These are phyloP conservation scores for Anser brachyrhynchus DNA, from an alignment of 2,113 vertebrate species.

Conservation along the genomic window DNA sequence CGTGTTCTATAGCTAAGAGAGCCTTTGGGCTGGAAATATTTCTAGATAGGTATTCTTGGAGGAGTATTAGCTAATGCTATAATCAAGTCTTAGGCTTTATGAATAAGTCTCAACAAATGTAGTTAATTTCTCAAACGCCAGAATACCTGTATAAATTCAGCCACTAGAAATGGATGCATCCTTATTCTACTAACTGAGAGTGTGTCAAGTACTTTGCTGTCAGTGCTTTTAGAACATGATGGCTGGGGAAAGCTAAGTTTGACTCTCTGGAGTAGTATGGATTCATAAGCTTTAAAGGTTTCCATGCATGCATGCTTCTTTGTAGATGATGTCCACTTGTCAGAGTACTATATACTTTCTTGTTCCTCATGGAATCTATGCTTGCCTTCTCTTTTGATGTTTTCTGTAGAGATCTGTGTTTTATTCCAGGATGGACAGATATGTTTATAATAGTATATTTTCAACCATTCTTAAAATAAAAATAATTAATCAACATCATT, in stretches of 20 bases:
- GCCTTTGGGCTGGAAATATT: background rate
- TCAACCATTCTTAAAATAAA: background rate
- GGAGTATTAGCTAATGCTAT: background rate
- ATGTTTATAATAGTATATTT: background rate
- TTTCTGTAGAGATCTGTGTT: background rate
- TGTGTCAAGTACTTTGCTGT: background rate
- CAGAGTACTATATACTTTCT: background rate
- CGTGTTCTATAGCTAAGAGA: background rate
- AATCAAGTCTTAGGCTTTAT: background rate
- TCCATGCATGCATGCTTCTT: background rate
- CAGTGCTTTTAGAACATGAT: background rate
- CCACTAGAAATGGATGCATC: background rate
- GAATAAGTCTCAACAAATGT: background rate
- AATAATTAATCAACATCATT: background rate
- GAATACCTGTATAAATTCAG: background rate
- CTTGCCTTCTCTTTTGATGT: background rate
- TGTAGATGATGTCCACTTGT: background rate
- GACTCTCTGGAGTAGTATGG: background rate
- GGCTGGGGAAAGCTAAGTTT: background rate
- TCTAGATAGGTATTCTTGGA: background rate
- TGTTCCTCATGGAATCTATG: background rate
- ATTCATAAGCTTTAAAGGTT: background rate
- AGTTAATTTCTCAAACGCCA: background rate
- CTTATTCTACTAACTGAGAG: background rate
- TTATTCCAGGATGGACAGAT: background rate